phyloP scores from a whole-genome alignment of 2,113 vertebrate genomes.

The Apeltes quadracus region DNA sequence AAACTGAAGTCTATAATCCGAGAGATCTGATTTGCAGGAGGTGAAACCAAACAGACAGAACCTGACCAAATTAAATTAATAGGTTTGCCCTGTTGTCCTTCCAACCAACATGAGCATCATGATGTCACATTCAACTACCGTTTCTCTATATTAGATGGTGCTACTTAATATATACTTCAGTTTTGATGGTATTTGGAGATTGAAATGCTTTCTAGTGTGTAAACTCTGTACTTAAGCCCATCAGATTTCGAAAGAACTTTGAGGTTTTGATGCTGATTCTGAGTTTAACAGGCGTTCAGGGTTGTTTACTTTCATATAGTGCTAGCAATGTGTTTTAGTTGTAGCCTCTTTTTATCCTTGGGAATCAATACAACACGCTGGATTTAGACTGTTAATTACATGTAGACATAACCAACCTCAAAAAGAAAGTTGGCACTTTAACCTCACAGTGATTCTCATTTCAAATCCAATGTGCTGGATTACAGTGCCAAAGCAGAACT shows the following conservation, averaged over 20 bases:
- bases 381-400: neutral
- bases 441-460: conserved; percentile 5
- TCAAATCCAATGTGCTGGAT: conserved; percentile 2
- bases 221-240: neutral
- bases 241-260: conserved; percentile 1
- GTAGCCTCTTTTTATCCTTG: neutral
- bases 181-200: neutral
- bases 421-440: neutral
- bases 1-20: neutral
- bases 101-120: neutral
- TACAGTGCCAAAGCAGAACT: conserved; percentile 17
- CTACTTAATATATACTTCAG: neutral
- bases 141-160: neutral
- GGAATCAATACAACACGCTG: neutral
- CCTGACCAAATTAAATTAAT: neutral
- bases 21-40: neutral
- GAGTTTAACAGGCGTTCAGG: neutral
- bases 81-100: neutral
- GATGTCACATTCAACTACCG: neutral
- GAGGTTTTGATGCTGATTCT: neutral
- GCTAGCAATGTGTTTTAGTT: neutral
- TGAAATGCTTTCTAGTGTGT: neutral
- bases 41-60: neutral
- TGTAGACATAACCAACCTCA: neutral
- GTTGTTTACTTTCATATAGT: neutral